Evolutionary conservation across 2,888 invertebrate genomes (phyloP), one percentile per base, ranked within the genome.

Genomic region (Lepidochrysops patricia): DNA sequence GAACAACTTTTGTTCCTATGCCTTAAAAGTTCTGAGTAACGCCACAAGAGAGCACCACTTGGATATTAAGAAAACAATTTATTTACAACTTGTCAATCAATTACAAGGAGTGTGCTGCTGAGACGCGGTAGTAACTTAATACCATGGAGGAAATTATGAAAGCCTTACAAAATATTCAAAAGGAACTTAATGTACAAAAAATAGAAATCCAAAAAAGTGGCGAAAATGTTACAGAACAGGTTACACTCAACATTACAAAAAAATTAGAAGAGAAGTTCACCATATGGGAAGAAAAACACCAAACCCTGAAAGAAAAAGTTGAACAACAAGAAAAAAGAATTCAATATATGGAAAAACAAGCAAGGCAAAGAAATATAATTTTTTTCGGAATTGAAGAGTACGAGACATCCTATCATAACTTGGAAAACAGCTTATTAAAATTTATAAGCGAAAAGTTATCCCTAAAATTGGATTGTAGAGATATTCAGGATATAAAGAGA

Each of bases 401-500:
- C 0, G 61, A 61, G 35, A 49, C 15, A 56, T 60, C 61, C 5
- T 63, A 63, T 27, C 23, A 49, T 19, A 58, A 57, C 37, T 27
- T 61, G 6, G 60, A 57, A 60, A 60, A 19, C 2, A 60, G 48
- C 13, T 49, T 63, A 1, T 19, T 60, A 12, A 58, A 54, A 12
- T 61, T 57, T 27, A 57, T 49, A 27, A 48, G 49, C 29, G n/a
- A 48, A 26, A n/a, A 56, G 15, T 56, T 63, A 9, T 49, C 26
- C 48, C 13, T 54, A 43, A 26, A 61, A 52, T 4, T 61, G 43
- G 37, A 57, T 12, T 32, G 35, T n/a, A 63, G 58, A 4, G 61
- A 65, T 52, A 61, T 66, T 25, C 65, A 64, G 54, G 64, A 63
- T 60, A 23, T 63, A 23, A 65, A 61, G 50, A 62, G 65, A 64